Conservation (phyloP, 1,140 invertebrate genomes). For the Micrasema minimum region DNA sequence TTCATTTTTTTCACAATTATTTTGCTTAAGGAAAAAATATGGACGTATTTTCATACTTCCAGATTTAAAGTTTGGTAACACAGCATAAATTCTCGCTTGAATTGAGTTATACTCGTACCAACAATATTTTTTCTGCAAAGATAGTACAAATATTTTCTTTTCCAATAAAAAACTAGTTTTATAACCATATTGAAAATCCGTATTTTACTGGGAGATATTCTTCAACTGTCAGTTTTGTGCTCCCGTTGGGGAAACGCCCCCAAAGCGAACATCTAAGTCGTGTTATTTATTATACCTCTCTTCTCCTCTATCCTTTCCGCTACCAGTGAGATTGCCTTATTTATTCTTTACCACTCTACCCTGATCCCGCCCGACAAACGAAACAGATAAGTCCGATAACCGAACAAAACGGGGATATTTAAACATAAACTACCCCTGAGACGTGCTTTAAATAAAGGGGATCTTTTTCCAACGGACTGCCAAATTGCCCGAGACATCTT, state of each 20-base stretch:
- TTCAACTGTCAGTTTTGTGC: constrained; percentile 2
- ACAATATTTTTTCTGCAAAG: too few species aligned
- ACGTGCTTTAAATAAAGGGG: background rate
- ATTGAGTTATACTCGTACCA: too few species aligned
- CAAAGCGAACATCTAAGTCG: constrained; percentile 16
- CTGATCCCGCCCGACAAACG: constrained; percentile 8
- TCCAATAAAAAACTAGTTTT: background rate
- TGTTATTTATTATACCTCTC: constrained; percentile 42
- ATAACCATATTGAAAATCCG: too few species aligned
- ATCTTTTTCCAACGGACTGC: background rate
- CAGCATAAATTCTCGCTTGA: too few species aligned
- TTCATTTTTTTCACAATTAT: too few species aligned
- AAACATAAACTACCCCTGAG: background rate
- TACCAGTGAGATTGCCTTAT: constrained; percentile 47
- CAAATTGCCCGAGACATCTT: background rate
- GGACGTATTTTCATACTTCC: too few species aligned
- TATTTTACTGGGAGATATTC: background rate
- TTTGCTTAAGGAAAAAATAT: too few species aligned
- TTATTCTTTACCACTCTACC: constrained; percentile 44
- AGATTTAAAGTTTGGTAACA: too few species aligned
- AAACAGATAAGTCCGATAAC: background rate
- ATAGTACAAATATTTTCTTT: background rate
- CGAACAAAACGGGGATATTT: background rate
- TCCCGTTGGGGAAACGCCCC: background rate
- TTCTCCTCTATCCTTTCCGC: constrained; percentile 34